A percentile compares a stretch with the other conserved stretches of the same genome.
Conservation (phyloP, 2,797 vertebrate species). For the Denticeps clupeoides region DNA sequence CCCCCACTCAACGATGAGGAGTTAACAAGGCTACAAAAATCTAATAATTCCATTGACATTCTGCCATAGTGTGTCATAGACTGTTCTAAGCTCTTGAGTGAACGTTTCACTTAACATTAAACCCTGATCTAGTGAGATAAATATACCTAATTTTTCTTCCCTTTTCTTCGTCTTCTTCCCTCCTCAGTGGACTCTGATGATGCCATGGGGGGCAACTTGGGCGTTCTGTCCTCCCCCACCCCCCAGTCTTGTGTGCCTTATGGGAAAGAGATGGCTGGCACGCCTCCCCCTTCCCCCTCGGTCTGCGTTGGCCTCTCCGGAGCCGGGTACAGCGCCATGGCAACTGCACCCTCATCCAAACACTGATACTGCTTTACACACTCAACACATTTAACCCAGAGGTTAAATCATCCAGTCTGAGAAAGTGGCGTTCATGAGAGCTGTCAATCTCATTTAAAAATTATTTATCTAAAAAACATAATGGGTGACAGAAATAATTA, state of each 20-base stretch:
- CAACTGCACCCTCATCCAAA: not conserved
- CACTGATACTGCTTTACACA: not conserved
- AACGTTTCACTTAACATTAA: too few species aligned
- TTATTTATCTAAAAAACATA: too few species aligned
- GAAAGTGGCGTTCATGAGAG: too few species aligned
- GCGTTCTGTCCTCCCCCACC: conserved; percentile 59
- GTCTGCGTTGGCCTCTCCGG: conserved; percentile 60
- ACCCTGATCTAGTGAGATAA: too few species aligned
- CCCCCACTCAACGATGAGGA: too few species aligned
- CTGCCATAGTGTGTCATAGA: too few species aligned
- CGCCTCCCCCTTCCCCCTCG: conserved; percentile 67
- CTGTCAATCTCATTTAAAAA: too few species aligned
- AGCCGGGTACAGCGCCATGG: conserved; percentile 52
- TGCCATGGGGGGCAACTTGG: conserved; percentile 59
- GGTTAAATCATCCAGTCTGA: too few species aligned
- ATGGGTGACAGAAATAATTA: too few species aligned
- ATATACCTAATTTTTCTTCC: not conserved
- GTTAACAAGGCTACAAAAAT: too few species aligned
- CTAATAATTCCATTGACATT: too few species aligned
- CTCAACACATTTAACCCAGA: not conserved
- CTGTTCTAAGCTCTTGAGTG: too few species aligned
- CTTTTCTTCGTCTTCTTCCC: not conserved
- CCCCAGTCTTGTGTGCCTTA: conserved; percentile 47
- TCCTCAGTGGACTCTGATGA: conserved; percentile 78
- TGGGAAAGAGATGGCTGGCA: conserved; percentile 59